Evolutionary conservation across 2,113 vertebrate species (phyloP).

Genomic region (Xenotilapia leptura): DNA sequence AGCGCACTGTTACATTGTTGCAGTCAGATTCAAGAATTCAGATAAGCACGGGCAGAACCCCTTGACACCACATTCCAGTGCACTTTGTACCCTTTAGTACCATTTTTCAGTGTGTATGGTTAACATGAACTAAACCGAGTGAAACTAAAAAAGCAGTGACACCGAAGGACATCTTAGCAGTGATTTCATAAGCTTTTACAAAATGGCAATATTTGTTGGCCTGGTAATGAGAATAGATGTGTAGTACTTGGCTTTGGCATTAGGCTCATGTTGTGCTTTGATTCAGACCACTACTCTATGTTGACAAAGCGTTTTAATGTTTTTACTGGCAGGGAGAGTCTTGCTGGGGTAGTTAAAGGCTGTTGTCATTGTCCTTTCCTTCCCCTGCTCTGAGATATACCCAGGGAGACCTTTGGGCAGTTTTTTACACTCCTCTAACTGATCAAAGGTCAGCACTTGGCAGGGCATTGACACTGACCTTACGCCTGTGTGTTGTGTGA

Average conservation of each 20-base stretch:
- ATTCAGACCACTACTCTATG: background rate
- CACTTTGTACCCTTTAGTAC: background rate
- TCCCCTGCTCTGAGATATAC: background rate
- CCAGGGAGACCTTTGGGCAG: slow-evolving; percentile 17
- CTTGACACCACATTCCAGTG: background rate
- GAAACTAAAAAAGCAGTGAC: background rate
- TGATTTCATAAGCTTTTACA: background rate
- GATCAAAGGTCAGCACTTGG: slow-evolving; percentile 58
- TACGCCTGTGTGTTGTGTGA: slow-evolving; percentile 32
- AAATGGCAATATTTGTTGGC: background rate
- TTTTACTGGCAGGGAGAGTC: background rate
- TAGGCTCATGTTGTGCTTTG: background rate
- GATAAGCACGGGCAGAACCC: accelerated
- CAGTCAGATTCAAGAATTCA: background rate
- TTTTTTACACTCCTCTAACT: slow-evolving; percentile 19
- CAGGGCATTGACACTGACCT: slow-evolving; percentile 38
- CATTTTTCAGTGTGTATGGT: background rate
- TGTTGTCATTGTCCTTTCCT: slow-evolving; percentile 7
- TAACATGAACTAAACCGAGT: background rate
- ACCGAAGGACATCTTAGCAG: background rate
- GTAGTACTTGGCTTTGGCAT: background rate
- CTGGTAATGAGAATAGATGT: background rate
- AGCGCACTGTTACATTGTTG: background rate
- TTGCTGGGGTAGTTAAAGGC: slow-evolving; percentile 8
- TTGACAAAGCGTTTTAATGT: slow-evolving; percentile 5